Evolutionary conservation across 2,888 invertebrate species (phyloP).

Genomic region (Drosophila anomalipes): DNA sequence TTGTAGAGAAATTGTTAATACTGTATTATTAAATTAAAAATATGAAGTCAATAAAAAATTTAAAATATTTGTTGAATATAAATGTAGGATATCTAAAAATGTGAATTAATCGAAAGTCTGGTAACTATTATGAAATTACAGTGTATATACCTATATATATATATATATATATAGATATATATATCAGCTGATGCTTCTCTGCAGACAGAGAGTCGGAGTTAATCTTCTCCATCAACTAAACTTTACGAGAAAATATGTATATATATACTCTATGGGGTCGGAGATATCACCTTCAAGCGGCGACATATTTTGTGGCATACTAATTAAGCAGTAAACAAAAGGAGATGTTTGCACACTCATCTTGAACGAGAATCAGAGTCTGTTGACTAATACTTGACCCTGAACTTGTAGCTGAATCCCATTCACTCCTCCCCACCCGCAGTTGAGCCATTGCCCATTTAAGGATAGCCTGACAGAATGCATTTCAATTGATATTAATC

Average conservation of each 20-base stretch:
- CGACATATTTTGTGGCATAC: not conserved
- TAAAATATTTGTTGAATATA: not conserved
- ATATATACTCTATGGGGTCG: not conserved
- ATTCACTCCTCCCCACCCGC: not conserved
- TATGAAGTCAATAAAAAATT: not conserved
- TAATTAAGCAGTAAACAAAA: conserved; percentile 1
- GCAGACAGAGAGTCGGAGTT: not conserved
- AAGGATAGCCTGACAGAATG: conserved; percentile 55
- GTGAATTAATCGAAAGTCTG: not conserved
- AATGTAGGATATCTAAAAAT: not conserved
- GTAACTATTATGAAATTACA: not conserved
- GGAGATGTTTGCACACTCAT: conserved; percentile 14
- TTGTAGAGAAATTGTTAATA: not conserved
- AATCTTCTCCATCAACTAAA: not conserved
- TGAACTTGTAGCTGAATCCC: conserved; percentile 61
- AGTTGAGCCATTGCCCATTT: conserved; percentile 19
- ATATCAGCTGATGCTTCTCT: not conserved
- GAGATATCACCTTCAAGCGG: not conserved
- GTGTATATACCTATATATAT: not conserved
- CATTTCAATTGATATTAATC: conserved; percentile 80
- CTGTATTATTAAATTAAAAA: not conserved
- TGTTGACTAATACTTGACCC: conserved; percentile 47
- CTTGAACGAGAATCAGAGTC: conserved; percentile 1
- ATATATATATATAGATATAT: too few relatives aligned
- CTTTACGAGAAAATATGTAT: not conserved